Evolutionary conservation across 2,113 vertebrate species (phyloP), one percentile per base, ranked within the genome.

Genomic region (Perccottus glenii): DNA sequence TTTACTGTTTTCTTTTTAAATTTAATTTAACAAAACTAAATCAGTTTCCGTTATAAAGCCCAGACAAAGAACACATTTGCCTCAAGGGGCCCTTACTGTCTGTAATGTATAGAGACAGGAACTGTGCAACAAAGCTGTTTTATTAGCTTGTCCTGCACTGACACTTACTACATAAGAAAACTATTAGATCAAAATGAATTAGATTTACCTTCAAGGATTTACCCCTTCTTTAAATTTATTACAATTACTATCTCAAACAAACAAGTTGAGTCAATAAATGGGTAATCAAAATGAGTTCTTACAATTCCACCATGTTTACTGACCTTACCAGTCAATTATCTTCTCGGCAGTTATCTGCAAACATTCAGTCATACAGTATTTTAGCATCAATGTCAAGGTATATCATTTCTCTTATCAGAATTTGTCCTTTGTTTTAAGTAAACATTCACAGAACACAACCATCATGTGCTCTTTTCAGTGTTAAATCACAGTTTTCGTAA

Each of bases 241-340:
- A 5, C n/a, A 64, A 47, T 33, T 4, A 27, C 9, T n/a, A 44
- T 48, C 35, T 69, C 52, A 55, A 11, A 40, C 36, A 57, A 38
- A 38, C 32, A 15, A 38, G 42, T 43, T 11, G 6, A 56, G 33
- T 56, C 15, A 27, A 61, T 56, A 50, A 5, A 45, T 6, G 27
- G 9, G 50, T 40, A 19, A 16, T 1, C 32, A n/a, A 35, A 64
- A 46, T 61, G 53, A 59, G 42, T 67, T 64, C 62, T 67, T 32
- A 7, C 60, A 60, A 58, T 74, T 61, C 14, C 60, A 27, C 35
- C 42, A 56, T 59, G 73, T 76, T 67, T 50, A 48, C 68, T 9
- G 61, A 82, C 60, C 70, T 75, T 62, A 42, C 8, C 38, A 42
- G 33, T 35, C 27, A 43, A 45, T 68, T 58, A 57, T 64, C 14